phyloP scores from a whole-genome alignment of 2,113 vertebrate species.

The western clawed frog (Xenopus tropicalis) region UCB_Xtro_10.0 CM004445.2:94562001-94562500 shows the following conservation, averaged over 20 bases:
- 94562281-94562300: constrained; percentile 59
- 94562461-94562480: constrained; percentile 5
- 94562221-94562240: constrained; percentile 67
- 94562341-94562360: constrained; percentile 19
- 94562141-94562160: constrained; percentile 58
- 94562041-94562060: too few species aligned
- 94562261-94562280: constrained; percentile 62
- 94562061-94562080: too few species aligned
- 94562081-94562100: not conserved
- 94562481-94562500: constrained; percentile 19
- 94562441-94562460: constrained; percentile 15
- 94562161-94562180: constrained; percentile 99
- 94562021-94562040: too few species aligned
- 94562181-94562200: constrained; percentile 99
- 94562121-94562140: not conserved
- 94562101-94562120: not conserved
- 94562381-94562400: constrained; percentile 15
- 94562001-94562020: too few species aligned
- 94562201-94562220: constrained; percentile 87
- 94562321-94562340: constrained; percentile 21
- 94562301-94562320: constrained; percentile 49
- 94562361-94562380: too few species aligned
- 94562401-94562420: constrained; percentile 27
- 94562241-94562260: constrained; percentile 60
- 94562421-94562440: constrained; percentile 39